Evolutionary conservation across 2,797 vertebrate genomes (phyloP).

Genomic region (Pristis pectinata): DNA sequence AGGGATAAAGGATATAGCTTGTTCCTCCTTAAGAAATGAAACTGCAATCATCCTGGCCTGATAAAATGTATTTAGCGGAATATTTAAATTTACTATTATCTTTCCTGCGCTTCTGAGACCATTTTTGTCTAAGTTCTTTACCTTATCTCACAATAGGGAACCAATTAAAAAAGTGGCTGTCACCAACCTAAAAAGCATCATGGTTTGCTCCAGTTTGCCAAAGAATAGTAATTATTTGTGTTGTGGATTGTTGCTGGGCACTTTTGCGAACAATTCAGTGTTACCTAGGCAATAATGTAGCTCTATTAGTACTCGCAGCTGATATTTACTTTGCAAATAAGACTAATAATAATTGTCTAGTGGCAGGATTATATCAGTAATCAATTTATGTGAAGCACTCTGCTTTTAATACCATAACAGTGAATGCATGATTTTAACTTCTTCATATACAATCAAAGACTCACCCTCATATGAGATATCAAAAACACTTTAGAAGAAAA

Average conservation of each 20-base stretch:
- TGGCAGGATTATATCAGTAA: neutral
- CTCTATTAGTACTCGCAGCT: neutral
- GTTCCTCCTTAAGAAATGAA: slow-evolving; percentile 12
- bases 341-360: slow-evolving; percentile 6
- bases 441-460: neutral
- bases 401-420: neutral
- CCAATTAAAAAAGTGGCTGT: neutral
- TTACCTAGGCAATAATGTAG: neutral
- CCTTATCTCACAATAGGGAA: neutral
- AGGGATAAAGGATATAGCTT: slow-evolving; percentile 22
- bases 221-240: neutral
- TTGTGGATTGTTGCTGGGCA: neutral
- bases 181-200: neutral
- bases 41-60: neutral
- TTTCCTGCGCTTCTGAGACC: neutral
- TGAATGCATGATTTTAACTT: neutral
- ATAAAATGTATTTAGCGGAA: neutral
- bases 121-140: neutral
- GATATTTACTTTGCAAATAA: neutral
- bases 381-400: neutral
- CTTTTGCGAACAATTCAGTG: neutral
- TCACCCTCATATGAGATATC: neutral
- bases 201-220: neutral
- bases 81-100: neutral
- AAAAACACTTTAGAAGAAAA: neutral